Percentiles rank a stretch among this genome's conserved stretches.
Evolutionary conservation across 2,113 vertebrate genomes (phyloP).

Genomic region (Irena cyanogastra): DNA sequence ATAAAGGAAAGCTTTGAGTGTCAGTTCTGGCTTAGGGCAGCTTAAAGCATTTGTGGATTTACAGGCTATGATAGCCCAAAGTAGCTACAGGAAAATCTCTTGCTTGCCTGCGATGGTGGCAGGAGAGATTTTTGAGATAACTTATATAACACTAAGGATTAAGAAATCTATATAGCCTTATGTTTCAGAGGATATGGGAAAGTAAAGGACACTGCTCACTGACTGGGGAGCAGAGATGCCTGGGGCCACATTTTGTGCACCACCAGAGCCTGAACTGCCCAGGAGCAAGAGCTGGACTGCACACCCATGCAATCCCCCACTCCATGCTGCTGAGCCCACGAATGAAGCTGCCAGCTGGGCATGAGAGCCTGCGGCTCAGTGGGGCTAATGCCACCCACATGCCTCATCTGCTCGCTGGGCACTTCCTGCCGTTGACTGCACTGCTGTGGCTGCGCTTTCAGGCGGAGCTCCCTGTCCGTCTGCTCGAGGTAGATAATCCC

Average conservation of each 20-base stretch:
- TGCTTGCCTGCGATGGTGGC: neutral
- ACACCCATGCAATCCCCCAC: fast-evolving
- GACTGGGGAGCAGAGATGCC: neutral
- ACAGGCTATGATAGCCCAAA: neutral
- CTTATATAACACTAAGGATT: neutral
- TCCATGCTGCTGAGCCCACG: fast-evolving
- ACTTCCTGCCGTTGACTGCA: fast-evolving
- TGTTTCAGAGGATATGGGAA: neutral
- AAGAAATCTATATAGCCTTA: neutral
- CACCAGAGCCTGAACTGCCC: neutral
- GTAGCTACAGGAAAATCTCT: neutral
- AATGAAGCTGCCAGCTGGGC: neutral
- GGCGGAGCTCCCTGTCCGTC: fast-evolving
- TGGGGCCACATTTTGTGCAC: neutral
- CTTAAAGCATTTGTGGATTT: constrained; percentile 20
- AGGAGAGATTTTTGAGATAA: neutral
- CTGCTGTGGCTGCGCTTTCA: neutral
- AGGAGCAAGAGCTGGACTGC: fast-evolving
- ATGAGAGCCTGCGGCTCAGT: fast-evolving
- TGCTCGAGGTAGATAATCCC: neutral
- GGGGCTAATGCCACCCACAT: fast-evolving
- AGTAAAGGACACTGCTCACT: neutral
- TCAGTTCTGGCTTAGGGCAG: neutral
- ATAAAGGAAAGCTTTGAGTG: neutral
- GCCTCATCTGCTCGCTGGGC: fast-evolving